Base-by-base conservation (phyloP, 2,888 invertebrate species). In the Nematopogon swammerdamellus region DNA sequence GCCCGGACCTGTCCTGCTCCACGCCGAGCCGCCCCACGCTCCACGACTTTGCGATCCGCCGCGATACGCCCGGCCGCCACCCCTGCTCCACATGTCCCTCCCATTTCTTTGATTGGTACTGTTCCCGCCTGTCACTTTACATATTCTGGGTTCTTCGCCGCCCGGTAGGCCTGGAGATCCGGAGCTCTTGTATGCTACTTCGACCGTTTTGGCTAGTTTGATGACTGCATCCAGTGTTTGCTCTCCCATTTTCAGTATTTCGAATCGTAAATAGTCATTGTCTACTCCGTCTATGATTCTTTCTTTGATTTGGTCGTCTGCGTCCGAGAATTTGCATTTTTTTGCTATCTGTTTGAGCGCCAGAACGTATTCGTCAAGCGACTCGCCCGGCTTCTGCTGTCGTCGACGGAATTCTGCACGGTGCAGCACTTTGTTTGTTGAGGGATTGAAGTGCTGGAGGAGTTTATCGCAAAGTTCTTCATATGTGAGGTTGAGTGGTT, bases 271-370 rank as follows among this genome's bases (percentile, higher is more conserved):
- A 10, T 6, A 25, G 5, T 25, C 25, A 25, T 20, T 11, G 5
- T 10, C 1, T 0, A 53, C 53, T 2, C 55, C 55, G 11, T 54
- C 53, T 10, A 54, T 53, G 1, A 53, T 42, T 44, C 52, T 53
- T 51, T 53, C 55, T 20, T 52, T 53, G 10, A 55, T 47, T 50
- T 53, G 55, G 17, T 53, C 55, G 6, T 55, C 52, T 2, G 19
- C 1, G 18, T 55, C 53, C 18, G 49, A 50, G 18, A 56, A 54
- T 4, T 51, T 19, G 11, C 53, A 56, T 14, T 49, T 54, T 2
- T n/a, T 25, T 6, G 47, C 53, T 11, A 56, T 8, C 46, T 50
- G 47, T 46, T 25, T 48, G 8, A 55, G n/a, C n/a, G n/a, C n/a
- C n/a, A n/a, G n/a, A n/a, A n/a, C n/a, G n/a, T n/a, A n/a, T n/a